These are phyloP conservation scores for Ectemnius cavifrons DNA, from an alignment of 2,888 invertebrate genomes.

Conservation along the genomic window DNA sequence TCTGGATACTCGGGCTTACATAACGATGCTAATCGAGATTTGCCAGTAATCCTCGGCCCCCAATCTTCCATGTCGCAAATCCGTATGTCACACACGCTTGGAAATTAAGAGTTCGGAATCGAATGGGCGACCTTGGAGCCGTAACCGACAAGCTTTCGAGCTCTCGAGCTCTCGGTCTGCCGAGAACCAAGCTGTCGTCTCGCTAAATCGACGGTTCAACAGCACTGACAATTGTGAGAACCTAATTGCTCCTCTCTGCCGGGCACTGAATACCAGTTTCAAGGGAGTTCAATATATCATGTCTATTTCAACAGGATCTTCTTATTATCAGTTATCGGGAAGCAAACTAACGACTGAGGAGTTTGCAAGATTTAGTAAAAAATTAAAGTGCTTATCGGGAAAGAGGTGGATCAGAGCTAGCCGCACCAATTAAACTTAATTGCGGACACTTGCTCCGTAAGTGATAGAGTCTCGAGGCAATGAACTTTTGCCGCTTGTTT, in stretches of 20 bases:
- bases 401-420: background rate
- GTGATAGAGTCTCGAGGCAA: conserved; percentile 26
- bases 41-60: background rate
- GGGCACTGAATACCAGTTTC: background rate
- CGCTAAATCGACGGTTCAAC: conserved; percentile 11
- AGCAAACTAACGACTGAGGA: background rate
- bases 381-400: background rate
- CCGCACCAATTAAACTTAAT: conserved; percentile 24
- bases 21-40: conserved; percentile 1
- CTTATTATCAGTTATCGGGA: background rate
- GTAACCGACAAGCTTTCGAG: background rate
- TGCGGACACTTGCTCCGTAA: conserved; percentile 14
- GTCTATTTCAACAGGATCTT: background rate
- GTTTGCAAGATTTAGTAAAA: too few species aligned
- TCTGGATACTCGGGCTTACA: background rate
- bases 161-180: background rate
- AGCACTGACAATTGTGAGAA: background rate
- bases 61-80: background rate
- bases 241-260: background rate
- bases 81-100: background rate
- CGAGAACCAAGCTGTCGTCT: conserved; percentile 6
- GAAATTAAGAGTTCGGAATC: conserved; percentile 8
- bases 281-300: background rate
- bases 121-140: background rate
- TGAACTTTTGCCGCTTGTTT: conserved; percentile 2